These are phyloP conservation scores for Neosalanx taihuensis DNA, from an alignment of 2,797 vertebrate species.

Conservation along the genomic window DNA sequence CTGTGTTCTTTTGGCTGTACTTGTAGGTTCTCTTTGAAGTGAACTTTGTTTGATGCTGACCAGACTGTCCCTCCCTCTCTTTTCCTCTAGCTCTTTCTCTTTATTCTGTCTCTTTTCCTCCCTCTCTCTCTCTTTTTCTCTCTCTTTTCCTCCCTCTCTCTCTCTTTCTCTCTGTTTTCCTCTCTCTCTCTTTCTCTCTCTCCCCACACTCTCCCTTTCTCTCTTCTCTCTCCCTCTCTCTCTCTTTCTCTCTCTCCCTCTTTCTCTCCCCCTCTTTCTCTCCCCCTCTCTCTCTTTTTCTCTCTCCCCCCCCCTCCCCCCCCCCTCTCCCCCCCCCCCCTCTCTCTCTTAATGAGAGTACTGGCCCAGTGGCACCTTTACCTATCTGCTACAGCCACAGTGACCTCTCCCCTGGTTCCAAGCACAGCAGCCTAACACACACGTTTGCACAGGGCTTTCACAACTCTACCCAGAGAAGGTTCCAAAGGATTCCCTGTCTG, in stretches of 20 bases:
- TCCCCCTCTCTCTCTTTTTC: background rate
- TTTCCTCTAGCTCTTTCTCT: background rate
- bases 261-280: background rate
- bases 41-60: constrained; percentile 28
- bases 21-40: constrained; percentile 14
- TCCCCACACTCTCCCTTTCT: no score
- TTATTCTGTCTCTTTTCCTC: background rate
- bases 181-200: background rate
- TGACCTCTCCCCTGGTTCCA: background rate
- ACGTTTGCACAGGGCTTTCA: background rate
- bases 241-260: no score
- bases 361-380: background rate
- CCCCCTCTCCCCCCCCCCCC: background rate
- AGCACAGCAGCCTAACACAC: background rate
- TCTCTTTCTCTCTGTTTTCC: background rate
- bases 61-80: constrained; percentile 29
- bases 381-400: background rate
- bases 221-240: no score
- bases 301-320: background rate
- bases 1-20: constrained; percentile 6
- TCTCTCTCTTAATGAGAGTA: background rate
- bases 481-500: background rate
- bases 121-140: constrained; percentile 17
- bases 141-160: constrained; percentile 5
- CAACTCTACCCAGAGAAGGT: background rate